Base-by-base conservation (phyloP, 2,888 invertebrate species). In the Macrosiphum euphorbiae region DNA sequence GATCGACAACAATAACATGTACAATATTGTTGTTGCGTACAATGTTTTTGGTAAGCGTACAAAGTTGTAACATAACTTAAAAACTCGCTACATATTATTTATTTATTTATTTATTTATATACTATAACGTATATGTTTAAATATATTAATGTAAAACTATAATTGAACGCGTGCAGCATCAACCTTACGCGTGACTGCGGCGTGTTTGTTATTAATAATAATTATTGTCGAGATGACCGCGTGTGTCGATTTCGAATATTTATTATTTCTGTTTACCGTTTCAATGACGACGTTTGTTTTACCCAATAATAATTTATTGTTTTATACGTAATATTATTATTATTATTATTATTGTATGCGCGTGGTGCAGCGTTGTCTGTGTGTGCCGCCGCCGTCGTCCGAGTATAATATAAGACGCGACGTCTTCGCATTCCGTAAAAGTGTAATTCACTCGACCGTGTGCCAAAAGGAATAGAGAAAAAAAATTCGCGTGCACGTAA, bases 11-110 rank as follows among this genome's bases (percentile, higher is more conserved):
- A 67, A 67, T 67, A 78, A 78, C 35, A 20, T 20, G 78, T 78
- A 78, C 78, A 35, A 35, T 78, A 35, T 20, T 78, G 35, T 78
- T 78, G 78, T 41, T 78, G 78, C 35, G 78, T 78, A 78, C 78
- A 78, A 20, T 78, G 78, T 67, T 67, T 78, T 78, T 78, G 78
- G 78, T 78, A 35, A 78, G 35, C 78, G 78, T 78, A 78, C 78
- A 78, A 78, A 78, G 78, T 78, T 78, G 78, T 78, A 78, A 78
- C 35, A 78, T 8, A 20, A 78, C 78, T 78, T 35, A 20, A 35
- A 78, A 20, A 78, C 78, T 35, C 35, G 78, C 20, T 78, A 78
- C 78, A 20, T 35, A 35, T 35, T 78, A 78, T 67, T 61, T 16
- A 67, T 67, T 47, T 47, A 47, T 47, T 61, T n/a, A 61, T 67